Percentiles rank a stretch among this genome's conserved stretches.
Evolutionary conservation across 2,113 vertebrate species (phyloP).

Genomic region (Trichomycterus rosablanca): DNA sequence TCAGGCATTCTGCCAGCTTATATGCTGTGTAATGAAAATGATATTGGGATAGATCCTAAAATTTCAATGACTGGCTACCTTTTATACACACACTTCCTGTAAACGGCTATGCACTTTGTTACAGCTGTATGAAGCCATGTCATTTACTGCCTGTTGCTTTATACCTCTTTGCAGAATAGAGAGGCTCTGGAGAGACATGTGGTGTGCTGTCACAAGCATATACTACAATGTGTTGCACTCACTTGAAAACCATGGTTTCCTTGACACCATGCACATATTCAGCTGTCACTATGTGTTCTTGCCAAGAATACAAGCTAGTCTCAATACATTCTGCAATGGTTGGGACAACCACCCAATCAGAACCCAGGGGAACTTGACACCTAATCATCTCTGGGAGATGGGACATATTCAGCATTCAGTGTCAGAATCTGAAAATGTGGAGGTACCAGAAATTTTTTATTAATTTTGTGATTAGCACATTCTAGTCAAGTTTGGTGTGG

Average conservation of each 20-base stretch:
- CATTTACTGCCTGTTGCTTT: neutral
- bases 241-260: conserved; percentile 13
- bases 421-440: conserved; percentile 6
- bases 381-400: conserved; percentile 21
- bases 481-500: too few relatives aligned
- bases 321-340: conserved; percentile 11
- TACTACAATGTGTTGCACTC: too few relatives aligned
- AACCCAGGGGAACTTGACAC: conserved; percentile 21
- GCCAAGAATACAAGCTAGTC: conserved; percentile 1
- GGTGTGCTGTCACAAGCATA: too few relatives aligned
- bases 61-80: too few relatives aligned
- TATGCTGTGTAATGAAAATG: too few relatives aligned
- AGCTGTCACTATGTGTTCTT: conserved; percentile 13
- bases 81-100: too few relatives aligned
- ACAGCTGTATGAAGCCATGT: neutral
- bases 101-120: too few relatives aligned
- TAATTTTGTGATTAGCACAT: too few relatives aligned
- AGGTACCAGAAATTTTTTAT: conserved; percentile 8
- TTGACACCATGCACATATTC: conserved; percentile 1
- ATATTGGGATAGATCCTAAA: too few relatives aligned
- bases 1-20: too few relatives aligned
- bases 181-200: conserved; percentile 11
- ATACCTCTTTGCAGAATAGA: conserved; percentile 14
- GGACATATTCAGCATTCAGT: conserved; percentile 19
- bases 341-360: conserved; percentile 18